Evolutionary conservation across 2,113 vertebrate genomes (phyloP).

Genomic region (Bubo bubo): DNA sequence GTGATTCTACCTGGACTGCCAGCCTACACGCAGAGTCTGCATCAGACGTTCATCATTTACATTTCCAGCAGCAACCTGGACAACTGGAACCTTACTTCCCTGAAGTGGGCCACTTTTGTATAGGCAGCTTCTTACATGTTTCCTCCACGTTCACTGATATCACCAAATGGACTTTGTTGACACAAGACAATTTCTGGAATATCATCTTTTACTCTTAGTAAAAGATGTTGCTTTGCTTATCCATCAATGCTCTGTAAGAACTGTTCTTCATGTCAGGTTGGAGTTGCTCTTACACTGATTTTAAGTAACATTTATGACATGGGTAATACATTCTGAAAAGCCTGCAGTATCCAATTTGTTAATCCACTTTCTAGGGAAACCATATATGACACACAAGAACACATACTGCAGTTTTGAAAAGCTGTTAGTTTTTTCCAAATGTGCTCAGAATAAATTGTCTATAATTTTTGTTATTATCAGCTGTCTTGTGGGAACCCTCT

Average conservation of each 20-base stretch:
- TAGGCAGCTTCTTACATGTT: not conserved
- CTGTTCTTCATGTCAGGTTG: fast-evolving
- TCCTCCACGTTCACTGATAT: not conserved
- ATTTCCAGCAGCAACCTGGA: not conserved
- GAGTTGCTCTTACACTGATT: not conserved
- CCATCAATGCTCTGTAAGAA: not conserved
- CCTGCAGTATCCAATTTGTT: not conserved
- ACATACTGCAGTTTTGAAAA: not conserved
- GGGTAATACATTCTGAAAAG: not conserved
- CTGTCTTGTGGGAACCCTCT: not conserved
- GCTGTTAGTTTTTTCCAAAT: not conserved
- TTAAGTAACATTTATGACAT: not conserved
- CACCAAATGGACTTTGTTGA: not conserved
- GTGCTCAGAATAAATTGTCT: not conserved
- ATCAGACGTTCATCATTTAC: not conserved
- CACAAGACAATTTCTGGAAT: not conserved
- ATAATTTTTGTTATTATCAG: not conserved
- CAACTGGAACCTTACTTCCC: not conserved
- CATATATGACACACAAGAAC: not conserved
- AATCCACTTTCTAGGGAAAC: not conserved
- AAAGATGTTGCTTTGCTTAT: not conserved
- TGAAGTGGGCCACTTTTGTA: not conserved
- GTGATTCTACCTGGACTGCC: not conserved
- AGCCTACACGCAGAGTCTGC: not conserved
- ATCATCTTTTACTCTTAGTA: not conserved